Base-by-base conservation (phyloP, 35 echinoderm and acorn worm genomes). In the Apostichopus parvimensis region DNA sequence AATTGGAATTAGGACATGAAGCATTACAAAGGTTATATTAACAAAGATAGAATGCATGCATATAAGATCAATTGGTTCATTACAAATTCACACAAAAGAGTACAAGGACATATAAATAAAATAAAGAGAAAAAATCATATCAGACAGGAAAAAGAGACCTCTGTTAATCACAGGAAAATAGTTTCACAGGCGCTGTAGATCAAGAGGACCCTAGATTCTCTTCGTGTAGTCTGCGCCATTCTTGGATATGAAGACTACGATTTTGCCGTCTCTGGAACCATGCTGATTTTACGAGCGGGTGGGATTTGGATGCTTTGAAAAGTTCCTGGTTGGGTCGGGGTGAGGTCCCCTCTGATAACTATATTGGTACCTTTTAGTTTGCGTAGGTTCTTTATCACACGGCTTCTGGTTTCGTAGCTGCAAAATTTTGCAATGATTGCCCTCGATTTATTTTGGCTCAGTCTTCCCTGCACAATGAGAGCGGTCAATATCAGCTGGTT, bases 401-500 rank as follows among this genome's bases (percentile, higher is more conserved):
- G 77, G 23, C 77, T 23, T 11, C 18, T 79, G 18, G 77, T 79
- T 0, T 79, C 18, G 17, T 80, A 80, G 79, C 25, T 80, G 15
- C 79, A 80, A 80, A 80, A 80, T 28, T 80, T 80, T n/a, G 24
- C 34, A 45, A 45, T 45, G 34, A 45, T 45, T 45, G 2, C 34
- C 2, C 34, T 45, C 34, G 1, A 45, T 45, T 80, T 80, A 26
- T 6, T 80, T 26, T 26, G 78, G 24, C 78, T 80, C 10, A 28
- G 78, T n/a, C 78, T 80, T 80, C 78, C 78, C 25, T 7, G 45
- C 12, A 28, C 78, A 13, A 80, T 80, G 78, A 80, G 78, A 80
- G 78, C 78, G 78, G 28, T 80, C 78, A 26, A 80, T 80, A 26
- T 80, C 78, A 80, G 78, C 45, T 80, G 78, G 78, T 80, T 80